Evolutionary conservation across 35 echinoderm and acorn worm genomes (phyloP).

Genomic region (Chiridota heheva): DNA sequence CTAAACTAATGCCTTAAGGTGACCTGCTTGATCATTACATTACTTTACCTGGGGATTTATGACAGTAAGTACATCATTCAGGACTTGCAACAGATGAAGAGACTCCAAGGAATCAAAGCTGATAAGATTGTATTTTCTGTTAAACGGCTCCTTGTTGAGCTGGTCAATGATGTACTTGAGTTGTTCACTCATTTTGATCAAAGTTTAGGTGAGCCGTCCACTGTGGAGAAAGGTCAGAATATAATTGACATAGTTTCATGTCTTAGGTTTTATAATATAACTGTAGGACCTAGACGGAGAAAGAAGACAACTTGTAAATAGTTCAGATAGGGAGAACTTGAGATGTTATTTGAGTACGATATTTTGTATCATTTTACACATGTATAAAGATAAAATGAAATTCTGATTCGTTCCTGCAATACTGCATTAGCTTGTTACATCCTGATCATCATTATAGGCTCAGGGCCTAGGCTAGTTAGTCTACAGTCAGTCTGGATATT

Average conservation of each 20-base stretch:
- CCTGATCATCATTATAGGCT: too few species aligned
- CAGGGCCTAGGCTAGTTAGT: too few species aligned
- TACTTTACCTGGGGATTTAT: constrained; percentile 90
- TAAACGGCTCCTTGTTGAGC: constrained; percentile 94
- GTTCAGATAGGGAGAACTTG: not conserved
- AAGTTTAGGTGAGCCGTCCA: not conserved
- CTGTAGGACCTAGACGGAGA: too few species aligned
- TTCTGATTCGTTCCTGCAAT: too few species aligned
- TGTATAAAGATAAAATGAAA: too few species aligned
- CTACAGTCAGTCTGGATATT: too few species aligned
- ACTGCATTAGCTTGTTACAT: too few species aligned
- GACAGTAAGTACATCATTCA: constrained; percentile 94
- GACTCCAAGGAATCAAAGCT: constrained; percentile 89
- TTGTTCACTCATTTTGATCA: constrained; percentile 80
- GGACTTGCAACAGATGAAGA: constrained; percentile 78
- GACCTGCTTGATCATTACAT: too few species aligned
- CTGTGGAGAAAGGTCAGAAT: not conserved
- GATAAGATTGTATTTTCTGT: constrained; percentile 89
- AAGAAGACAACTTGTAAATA: not conserved
- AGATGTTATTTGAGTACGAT: not conserved
- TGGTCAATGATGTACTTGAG: constrained; percentile 95
- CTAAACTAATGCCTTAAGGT: too few species aligned
- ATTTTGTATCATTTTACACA: not conserved
- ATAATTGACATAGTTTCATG: not conserved
- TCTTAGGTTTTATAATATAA: too few species aligned